Conservation (phyloP, 1,140 invertebrate genomes). For the Drosophila burlai region DNA sequence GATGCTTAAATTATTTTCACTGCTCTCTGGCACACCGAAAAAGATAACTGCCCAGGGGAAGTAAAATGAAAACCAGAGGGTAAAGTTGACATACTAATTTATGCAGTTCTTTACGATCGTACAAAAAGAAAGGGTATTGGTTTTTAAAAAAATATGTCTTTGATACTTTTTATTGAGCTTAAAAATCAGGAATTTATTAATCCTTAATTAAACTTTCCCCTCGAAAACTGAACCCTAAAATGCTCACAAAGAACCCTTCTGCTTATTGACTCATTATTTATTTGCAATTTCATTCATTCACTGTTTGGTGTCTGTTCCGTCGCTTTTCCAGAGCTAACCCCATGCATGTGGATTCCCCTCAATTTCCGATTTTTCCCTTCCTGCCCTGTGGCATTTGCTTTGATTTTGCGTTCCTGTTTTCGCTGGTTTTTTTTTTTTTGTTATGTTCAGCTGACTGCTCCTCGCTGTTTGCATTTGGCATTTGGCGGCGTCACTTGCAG, state of each 20-base stretch:
- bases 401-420: conserved; percentile 28
- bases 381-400: conserved; percentile 38
- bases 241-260: neutral
- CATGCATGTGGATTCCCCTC: neutral
- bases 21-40: conserved; percentile 13
- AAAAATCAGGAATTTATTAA: too few relatives aligned
- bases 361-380: neutral
- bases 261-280: conserved; percentile 1
- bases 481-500: conserved; percentile 56
- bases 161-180: too few relatives aligned
- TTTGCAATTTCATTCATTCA: conserved; percentile 2
- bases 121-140: neutral
- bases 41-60: neutral
- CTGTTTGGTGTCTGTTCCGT: neutral
- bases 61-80: neutral
- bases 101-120: neutral
- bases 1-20: conserved; percentile 28
- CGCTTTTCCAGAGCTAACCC: neutral
- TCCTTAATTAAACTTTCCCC: too few relatives aligned
- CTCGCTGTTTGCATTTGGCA: conserved; percentile 54
- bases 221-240: neutral
- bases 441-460: conserved; percentile 29
- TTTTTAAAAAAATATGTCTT: too few relatives aligned
- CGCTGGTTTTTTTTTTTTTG: neutral
- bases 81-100: neutral